These are phyloP conservation scores for Tricholaema leucomelas DNA, from an alignment of 2,113 vertebrate species.

Conservation along the genomic window DNA sequence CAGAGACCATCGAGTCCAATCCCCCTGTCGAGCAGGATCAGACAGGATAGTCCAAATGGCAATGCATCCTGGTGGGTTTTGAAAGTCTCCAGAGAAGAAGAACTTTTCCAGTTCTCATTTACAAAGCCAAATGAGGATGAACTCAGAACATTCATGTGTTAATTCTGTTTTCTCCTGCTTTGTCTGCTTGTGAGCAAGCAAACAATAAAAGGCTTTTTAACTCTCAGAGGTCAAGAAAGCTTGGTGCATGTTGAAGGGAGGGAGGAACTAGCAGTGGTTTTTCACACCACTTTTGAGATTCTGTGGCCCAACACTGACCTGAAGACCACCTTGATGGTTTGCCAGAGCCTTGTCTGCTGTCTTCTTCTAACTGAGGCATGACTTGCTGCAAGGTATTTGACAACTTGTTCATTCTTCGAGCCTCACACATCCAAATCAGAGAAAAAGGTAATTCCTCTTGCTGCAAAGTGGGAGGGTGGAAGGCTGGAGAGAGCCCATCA, in stretches of 20 bases:
- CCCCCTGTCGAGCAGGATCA: no score
- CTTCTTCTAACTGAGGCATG: background rate
- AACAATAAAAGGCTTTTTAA: slow-evolving; percentile 18
- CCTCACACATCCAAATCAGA: background rate
- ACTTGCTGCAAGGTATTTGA: background rate
- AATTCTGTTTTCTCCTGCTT: slow-evolving; percentile 28
- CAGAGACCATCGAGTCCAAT: no score
- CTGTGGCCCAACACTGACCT: background rate
- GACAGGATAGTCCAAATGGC: no score
- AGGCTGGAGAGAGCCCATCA: background rate
- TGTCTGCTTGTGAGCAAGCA: slow-evolving; percentile 14
- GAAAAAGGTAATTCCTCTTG: background rate
- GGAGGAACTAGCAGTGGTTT: background rate
- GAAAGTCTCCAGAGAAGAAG: no score
- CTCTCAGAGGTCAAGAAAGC: background rate
- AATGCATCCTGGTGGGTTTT: no score
- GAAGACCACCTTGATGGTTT: background rate
- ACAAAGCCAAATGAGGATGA: slow-evolving; percentile 51
- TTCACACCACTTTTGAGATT: background rate
- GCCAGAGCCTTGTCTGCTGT: background rate
- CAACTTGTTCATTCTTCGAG: background rate
- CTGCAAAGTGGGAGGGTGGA: background rate
- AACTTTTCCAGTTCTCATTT: slow-evolving; percentile 49
- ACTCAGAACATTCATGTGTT: slow-evolving; percentile 29
- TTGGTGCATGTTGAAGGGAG: background rate